Conservation (phyloP, 1,140 invertebrate genomes). For the Wasmannia auropunctata region DNA sequence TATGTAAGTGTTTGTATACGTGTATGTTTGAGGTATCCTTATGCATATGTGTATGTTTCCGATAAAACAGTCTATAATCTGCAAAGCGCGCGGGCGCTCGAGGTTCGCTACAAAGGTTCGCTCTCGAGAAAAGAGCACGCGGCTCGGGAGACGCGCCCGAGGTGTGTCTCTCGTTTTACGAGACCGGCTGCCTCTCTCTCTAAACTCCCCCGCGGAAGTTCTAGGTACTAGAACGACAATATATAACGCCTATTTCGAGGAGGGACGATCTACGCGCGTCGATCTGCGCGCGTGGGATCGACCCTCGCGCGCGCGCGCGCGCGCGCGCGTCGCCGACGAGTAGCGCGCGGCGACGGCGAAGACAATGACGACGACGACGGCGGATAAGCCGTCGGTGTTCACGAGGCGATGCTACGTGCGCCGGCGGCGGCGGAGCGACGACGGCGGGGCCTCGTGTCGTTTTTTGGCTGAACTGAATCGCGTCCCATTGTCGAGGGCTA, state of each 20-base stretch:
- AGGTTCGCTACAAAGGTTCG: not conserved
- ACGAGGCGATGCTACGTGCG: conserved; percentile 77
- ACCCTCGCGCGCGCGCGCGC: too few relatives aligned
- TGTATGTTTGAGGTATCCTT: conserved; percentile 6
- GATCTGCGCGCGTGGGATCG: not conserved
- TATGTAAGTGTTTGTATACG: not conserved
- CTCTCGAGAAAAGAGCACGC: not conserved
- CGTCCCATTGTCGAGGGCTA: conserved; percentile 72
- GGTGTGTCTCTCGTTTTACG: conserved; percentile 23
- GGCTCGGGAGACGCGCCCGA: not conserved
- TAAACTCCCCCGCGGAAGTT: conserved; percentile 63
- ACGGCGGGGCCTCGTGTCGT: conserved; percentile 74
- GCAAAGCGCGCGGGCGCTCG: not conserved
- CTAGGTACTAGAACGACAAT: conserved; percentile 69
- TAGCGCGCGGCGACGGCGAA: conserved; percentile 44
- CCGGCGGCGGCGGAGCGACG: too few relatives aligned
- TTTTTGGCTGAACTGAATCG: conserved; percentile 73
- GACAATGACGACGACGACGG: conserved; percentile 10
- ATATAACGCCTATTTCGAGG: conserved; percentile 66
- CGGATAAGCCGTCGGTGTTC: conserved; percentile 47
- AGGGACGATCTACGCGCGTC: conserved; percentile 21
- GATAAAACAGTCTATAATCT: conserved; percentile 6
- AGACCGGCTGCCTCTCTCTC: conserved; percentile 24
- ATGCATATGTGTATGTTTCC: conserved; percentile 21
- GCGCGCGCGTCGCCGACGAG: conserved; percentile 6